Conservation (phyloP, 1,140 invertebrate genomes). For the Drosophila aff. region DNA sequence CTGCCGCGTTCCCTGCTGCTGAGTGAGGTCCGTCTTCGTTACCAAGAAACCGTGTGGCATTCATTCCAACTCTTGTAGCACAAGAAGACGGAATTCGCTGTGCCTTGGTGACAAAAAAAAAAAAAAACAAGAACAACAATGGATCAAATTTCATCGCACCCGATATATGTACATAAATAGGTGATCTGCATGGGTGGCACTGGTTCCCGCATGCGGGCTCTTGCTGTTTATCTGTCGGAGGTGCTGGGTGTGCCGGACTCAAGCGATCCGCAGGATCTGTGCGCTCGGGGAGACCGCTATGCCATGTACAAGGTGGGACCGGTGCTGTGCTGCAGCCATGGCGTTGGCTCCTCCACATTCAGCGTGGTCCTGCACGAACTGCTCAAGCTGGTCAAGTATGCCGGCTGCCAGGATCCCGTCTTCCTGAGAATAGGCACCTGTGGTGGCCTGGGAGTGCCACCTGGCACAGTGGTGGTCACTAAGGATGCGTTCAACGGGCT, state of each 20-base stretch:
- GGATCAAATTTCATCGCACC: too few species aligned
- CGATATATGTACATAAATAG: slow-evolving; percentile 85
- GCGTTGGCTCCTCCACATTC: slow-evolving; percentile 96
- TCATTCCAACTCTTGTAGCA: too few species aligned
- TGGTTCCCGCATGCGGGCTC: slow-evolving; percentile 95
- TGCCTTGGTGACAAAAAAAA: too few species aligned
- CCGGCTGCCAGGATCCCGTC: slow-evolving; percentile 92
- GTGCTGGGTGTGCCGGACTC: slow-evolving; percentile 91
- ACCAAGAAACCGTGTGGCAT: too few species aligned
- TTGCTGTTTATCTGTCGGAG: slow-evolving; percentile 94
- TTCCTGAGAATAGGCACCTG: slow-evolving; percentile 97
- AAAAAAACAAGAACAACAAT: too few species aligned
- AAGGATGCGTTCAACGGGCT: slow-evolving; percentile 94
- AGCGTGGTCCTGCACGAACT: slow-evolving; percentile 96
- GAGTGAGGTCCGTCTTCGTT: too few species aligned
- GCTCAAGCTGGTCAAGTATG: slow-evolving; percentile 96
- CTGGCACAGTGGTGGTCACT: slow-evolving; percentile 94
- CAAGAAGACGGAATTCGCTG: too few species aligned
- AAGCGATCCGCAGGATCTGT: slow-evolving; percentile 93
- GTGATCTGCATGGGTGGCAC: slow-evolving; percentile 99
- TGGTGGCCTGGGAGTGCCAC: slow-evolving; percentile 94
- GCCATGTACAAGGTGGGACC: slow-evolving; percentile 94
- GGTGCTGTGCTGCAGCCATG: slow-evolving; percentile 88
- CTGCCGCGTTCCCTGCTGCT: too few species aligned
- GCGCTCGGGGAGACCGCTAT: slow-evolving; percentile 91